Base-by-base conservation (phyloP, 2,888 invertebrate genomes). In the Emesis russula region DNA sequence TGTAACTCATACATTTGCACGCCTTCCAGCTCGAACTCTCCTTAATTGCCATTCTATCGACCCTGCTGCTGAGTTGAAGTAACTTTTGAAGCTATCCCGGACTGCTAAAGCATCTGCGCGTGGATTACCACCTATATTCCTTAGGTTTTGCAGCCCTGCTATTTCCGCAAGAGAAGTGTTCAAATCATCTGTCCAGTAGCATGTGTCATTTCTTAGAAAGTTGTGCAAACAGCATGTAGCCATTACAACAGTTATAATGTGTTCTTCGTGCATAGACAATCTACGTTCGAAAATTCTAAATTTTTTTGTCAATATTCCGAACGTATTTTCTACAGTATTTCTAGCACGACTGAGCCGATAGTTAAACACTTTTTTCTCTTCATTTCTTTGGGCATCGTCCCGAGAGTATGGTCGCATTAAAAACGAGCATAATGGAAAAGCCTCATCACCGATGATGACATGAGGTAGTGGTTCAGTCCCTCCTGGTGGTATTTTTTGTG, bases 261-360 rank as follows among this genome's bases (percentile, higher is more conserved):
- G 70, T 70, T 70, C 15, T 70, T 70, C 70, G 70, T 70, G 70
- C 70, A 70, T 70, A 70, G 70, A 70, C 15, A 70, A 70, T 70
- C 70, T 70, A 13, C 70, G 70, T 70, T 70, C 36, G 70, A 75
- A 75, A 31, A 75, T 41, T 75, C 75, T 91, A 79, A 79, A 79
- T 53, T 53, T 68, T 68, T 48, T 66, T 63, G 66, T 68, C 63
- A 90, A 77, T 82, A 86, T 78, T 18, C 82, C 90, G 80, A 90
- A 87, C 2, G 81, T 76, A 82, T 90, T 82, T 86, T 90, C 90
- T 2, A 80, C 81, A 15, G 82, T 84, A 70, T 74, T 82, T 81
- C 88, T 82, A 9, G 86, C 88, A 71, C 91, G 83, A 81, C 87
- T 85, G 13, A 91, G 81, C 41, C 86, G 77, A 71, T 87, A 88